Conservation (phyloP, 2,797 vertebrate species). For the Sebastes dallii region DNA sequence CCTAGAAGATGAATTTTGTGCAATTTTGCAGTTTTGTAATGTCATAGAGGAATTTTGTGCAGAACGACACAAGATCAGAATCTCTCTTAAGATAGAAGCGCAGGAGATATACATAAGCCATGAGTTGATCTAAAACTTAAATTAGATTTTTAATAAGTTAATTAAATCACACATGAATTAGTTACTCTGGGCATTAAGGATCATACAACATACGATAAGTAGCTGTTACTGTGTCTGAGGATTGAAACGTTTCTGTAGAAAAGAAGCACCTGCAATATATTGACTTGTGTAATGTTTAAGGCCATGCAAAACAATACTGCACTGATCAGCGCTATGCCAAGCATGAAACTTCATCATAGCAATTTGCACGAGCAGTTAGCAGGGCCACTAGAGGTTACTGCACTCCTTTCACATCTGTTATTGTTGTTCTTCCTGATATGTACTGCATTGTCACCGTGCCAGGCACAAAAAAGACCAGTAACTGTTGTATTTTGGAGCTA, state of each 20-base stretch:
- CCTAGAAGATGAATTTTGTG: no score
- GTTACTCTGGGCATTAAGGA: slow-evolving; percentile 14
- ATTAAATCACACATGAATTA: not conserved
- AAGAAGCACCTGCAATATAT: not conserved
- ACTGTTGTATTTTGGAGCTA: not conserved
- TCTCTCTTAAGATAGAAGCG: no score
- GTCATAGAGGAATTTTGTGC: not conserved
- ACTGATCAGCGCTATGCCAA: not conserved
- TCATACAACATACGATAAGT: not conserved
- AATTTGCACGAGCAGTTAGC: not conserved
- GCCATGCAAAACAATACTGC: not conserved
- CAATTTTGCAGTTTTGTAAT: no score
- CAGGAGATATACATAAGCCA: not conserved
- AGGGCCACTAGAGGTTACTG: not conserved
- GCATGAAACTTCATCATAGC: not conserved
- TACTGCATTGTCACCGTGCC: not conserved
- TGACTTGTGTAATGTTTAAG: not conserved
- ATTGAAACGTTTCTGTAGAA: not conserved
- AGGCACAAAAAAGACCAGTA: no score
- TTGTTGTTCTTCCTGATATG: not conserved
- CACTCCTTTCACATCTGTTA: not conserved
- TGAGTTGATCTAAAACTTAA: no score
- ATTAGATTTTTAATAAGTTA: no score
- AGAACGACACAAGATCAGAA: not conserved
- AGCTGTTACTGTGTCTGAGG: not conserved